These are phyloP conservation scores for Lutjanus argentimaculatus DNA, from an alignment of 2,797 vertebrate genomes.

Conservation along the genomic window DNA sequence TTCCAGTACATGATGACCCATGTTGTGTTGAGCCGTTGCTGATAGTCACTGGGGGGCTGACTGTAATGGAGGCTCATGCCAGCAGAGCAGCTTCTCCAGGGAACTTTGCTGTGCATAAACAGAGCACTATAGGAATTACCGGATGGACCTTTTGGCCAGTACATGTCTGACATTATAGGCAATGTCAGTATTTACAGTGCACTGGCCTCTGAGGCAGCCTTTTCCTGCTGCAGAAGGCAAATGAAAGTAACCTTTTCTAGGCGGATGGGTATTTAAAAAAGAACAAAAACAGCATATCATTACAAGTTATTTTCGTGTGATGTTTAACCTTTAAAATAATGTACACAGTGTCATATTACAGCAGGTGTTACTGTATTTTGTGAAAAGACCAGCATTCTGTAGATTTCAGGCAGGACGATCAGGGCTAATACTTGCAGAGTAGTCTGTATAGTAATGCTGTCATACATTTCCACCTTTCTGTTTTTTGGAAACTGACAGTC, in stretches of 20 bases:
- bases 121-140: conserved; percentile 12
- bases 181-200: conserved; percentile 37
- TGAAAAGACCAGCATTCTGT: conserved; percentile 7
- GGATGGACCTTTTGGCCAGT: conserved; percentile 8
- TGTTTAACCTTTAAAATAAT: conserved; percentile 47
- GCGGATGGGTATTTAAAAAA: conserved; percentile 28
- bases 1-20: conserved; percentile 37
- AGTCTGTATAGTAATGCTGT: neutral
- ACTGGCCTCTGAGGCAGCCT: conserved; percentile 48
- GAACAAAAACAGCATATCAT: conserved; percentile 31
- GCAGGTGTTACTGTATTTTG: conserved; percentile 30
- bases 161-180: conserved; percentile 41
- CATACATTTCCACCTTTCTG: conserved; percentile 3
- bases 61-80: conserved; percentile 56
- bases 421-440: conserved; percentile 10
- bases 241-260: conserved; percentile 46
- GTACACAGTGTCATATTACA: conserved; percentile 24
- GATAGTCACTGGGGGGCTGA: conserved; percentile 22
- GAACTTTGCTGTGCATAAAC: conserved; percentile 39
- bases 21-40: conserved; percentile 25
- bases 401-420: conserved; percentile 22
- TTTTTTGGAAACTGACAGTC: conserved; percentile 15
- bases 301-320: conserved; percentile 18
- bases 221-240: conserved; percentile 34
- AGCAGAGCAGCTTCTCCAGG: conserved; percentile 32